Evolutionary conservation across 2,113 vertebrate genomes (phyloP), one percentile per base, ranked within the genome.

Genomic region (Pachycephala philippinensis): DNA sequence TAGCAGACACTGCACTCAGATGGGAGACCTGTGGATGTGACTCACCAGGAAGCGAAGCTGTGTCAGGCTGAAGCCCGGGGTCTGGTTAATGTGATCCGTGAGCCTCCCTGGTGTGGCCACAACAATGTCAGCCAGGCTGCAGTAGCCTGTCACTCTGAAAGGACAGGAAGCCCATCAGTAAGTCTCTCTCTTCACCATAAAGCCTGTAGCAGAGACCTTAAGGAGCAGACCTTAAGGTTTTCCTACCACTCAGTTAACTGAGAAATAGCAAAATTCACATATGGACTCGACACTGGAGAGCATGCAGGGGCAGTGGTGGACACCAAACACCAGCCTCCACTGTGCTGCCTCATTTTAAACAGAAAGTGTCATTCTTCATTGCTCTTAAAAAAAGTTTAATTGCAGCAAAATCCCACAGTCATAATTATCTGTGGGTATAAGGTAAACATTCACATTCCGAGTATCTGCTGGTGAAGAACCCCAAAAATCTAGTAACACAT

Each of bases 51-150:
- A 99, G 49, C 99, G 97, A 47, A 99, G 99, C 35, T 99, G 98
- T 2, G 97, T 86, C 54, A 99, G 98, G 95, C 94, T 98, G 42
- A 99, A 99, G 15, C 98, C 98, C 0, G 98, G 93, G 11, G 98
- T 99, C 94, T 99, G 98, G 95, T 97, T 98, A 9, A 99, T 98
- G 97, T 99, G 99, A 95, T 99, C 99, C 1, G 99, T 99, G 85
- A 99, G 98, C 65, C 99, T 98, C 42, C 99, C 99, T 1, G 99
- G 99, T 2, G 99, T 99, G 20, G 99, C 99, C 90, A 99, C 99
- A 6, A 99, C 97, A 3, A 99, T 98, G 95, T 99, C 99, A 15
- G 99, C 99, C 93, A 99, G 91, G 96, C 99, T 99, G 92, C 98
- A 94, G 78, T 97, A 98, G 28, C 88, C 92, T 3, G 97, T 97